Evolutionary conservation across 2,113 vertebrate species (phyloP).

Genomic region (Hippolais icterina): DNA sequence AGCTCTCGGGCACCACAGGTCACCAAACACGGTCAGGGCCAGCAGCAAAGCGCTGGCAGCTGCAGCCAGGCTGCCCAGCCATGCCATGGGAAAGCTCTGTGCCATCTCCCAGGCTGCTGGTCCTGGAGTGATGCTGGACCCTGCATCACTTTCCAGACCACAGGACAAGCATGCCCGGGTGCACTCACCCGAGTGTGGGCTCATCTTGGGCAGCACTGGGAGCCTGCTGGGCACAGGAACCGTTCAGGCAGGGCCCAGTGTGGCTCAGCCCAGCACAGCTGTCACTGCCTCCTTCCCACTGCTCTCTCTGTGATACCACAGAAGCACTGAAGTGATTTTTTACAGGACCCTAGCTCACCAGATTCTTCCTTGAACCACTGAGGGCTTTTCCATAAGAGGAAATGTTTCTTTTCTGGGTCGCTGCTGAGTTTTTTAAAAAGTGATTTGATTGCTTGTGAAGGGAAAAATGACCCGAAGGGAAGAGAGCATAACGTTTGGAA

Average conservation of each 20-base stretch:
- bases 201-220: rapidly evolving
- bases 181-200: rapidly evolving
- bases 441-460: slow-evolving; percentile 20
- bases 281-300: rapidly evolving
- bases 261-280: not conserved
- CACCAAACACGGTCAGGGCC: rapidly evolving
- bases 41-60: not conserved
- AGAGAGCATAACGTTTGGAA: not conserved
- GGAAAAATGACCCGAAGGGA: slow-evolving; percentile 44
- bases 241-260: not conserved
- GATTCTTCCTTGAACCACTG: not conserved
- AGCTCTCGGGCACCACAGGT: not conserved
- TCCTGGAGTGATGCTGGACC: not conserved
- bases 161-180: rapidly evolving
- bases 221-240: not conserved
- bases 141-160: not conserved
- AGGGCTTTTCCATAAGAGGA: slow-evolving; percentile 59
- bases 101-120: not conserved
- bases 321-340: not conserved
- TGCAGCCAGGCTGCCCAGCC: not conserved
- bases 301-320: rapidly evolving
- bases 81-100: not conserved
- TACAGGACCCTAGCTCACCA: not conserved
- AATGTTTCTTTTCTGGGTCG: slow-evolving; percentile 55
- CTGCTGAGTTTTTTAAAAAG: slow-evolving; percentile 39